phyloP scores from a whole-genome alignment of 2,888 invertebrate genomes.

The Dilophus febrilis region DNA sequence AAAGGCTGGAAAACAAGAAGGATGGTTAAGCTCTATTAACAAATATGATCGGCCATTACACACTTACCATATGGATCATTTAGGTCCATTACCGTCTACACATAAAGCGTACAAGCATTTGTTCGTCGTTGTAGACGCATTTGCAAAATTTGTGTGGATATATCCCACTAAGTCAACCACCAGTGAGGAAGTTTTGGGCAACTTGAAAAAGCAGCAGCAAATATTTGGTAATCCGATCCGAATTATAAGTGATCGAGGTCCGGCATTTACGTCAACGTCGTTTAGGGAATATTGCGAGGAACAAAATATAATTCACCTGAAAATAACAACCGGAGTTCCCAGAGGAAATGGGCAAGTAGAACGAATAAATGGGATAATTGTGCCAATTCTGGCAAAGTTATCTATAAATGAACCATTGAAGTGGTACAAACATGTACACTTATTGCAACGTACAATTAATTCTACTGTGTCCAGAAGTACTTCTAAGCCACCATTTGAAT shows the following conservation, averaged over 20 bases:
- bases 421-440: conserved; percentile 1
- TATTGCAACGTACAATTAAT: conserved; percentile 3
- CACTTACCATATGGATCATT: conserved; percentile 19
- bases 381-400: conserved; percentile 8
- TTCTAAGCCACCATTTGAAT: not conserved
- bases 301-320: not conserved
- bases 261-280: conserved; percentile 9
- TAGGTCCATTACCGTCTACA: conserved; percentile 18
- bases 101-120: conserved; percentile 12
- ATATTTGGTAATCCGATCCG: conserved; percentile 7
- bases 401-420: not conserved
- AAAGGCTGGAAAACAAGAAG: conserved; percentile 15
- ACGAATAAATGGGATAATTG: conserved; percentile 5
- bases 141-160: conserved; percentile 5
- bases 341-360: conserved; percentile 10
- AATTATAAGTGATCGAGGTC: conserved; percentile 10
- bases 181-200: conserved; percentile 8
- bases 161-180: conserved; percentile 11
- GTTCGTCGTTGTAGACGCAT: not conserved
- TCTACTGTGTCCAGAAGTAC: not conserved
- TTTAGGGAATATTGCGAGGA: conserved; percentile 4
- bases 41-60: conserved; percentile 17
- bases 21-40: conserved; percentile 17
- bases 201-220: conserved; percentile 5
- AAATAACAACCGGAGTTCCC: conserved; percentile 11